These are phyloP conservation scores for Halocaridina rubra DNA, from an alignment of 2,888 invertebrate species.

Conservation along the genomic window DNA sequence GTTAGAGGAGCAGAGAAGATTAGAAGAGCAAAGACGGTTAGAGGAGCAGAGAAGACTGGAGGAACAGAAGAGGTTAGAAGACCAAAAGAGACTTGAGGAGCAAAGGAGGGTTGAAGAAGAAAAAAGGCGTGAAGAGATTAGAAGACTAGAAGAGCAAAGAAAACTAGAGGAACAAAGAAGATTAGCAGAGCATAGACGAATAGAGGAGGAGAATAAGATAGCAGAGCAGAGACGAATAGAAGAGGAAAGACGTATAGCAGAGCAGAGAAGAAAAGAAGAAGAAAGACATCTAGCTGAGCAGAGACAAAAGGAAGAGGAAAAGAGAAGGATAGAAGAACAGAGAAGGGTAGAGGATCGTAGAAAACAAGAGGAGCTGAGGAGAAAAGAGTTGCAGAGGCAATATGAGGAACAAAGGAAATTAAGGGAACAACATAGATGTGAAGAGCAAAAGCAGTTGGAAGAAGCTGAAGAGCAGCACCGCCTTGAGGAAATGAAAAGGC, in stretches of 20 bases:
- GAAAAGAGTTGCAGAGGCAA: not conserved
- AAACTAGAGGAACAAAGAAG: not conserved
- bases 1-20: constrained; percentile 1
- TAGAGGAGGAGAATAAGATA: not conserved
- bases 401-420: not conserved
- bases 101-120: not conserved
- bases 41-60: constrained; percentile 21
- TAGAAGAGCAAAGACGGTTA: not conserved
- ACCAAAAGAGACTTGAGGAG: not conserved
- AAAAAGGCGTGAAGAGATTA: not conserved
- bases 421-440: not conserved
- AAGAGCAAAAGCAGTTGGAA: constrained; percentile 2
- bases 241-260: not conserved
- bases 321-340: not conserved
- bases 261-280: not conserved
- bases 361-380: not conserved
- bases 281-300: not conserved
- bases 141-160: constrained; percentile 10
- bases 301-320: not conserved
- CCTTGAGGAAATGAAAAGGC: constrained; percentile 46
- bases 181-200: constrained; percentile 15
- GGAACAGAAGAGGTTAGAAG: constrained; percentile 4
- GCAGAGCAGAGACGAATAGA: not conserved
- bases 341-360: not conserved
- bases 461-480: constrained; percentile 36